Percentiles rank a stretch among this genome's conserved stretches.
Conservation (phyloP, 2,888 invertebrate species). For the Amblyjoppa proteus region DNA sequence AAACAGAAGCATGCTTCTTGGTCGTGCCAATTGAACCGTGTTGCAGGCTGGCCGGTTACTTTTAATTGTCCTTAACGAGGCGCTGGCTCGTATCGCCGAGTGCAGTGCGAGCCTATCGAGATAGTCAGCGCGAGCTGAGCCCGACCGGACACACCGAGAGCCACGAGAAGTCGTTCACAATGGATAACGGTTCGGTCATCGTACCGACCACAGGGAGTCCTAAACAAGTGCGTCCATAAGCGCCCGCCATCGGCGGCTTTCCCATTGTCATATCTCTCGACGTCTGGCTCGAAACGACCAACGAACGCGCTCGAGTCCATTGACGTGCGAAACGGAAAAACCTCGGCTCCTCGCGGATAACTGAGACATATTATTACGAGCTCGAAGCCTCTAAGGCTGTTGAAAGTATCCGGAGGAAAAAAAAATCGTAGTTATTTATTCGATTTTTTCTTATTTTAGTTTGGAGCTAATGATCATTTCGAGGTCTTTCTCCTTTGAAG, state of each 20-base stretch:
- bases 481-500: no score
- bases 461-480: no score
- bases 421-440: not conserved
- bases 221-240: conserved; percentile 34
- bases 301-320: conserved; percentile 13
- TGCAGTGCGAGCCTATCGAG: conserved; percentile 27
- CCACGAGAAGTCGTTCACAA: conserved; percentile 73
- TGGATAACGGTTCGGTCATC: conserved; percentile 74
- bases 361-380: not conserved
- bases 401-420: not conserved
- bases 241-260: conserved; percentile 36
- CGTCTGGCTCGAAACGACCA: conserved; percentile 6
- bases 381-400: not conserved
- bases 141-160: conserved; percentile 63
- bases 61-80: conserved; percentile 80
- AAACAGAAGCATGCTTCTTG: conserved; percentile 12
- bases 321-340: conserved; percentile 8
- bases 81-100: conserved; percentile 35
- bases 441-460: no score
- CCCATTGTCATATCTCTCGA: conserved; percentile 41
- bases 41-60: conserved; percentile 73
- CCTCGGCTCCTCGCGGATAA: not conserved
- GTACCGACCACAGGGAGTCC: conserved; percentile 35
- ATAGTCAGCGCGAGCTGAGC: conserved; percentile 31
- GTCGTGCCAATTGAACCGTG: conserved; percentile 76